Conservation (phyloP, 1,140 invertebrate species). For the Bombus soroeensis region DNA sequence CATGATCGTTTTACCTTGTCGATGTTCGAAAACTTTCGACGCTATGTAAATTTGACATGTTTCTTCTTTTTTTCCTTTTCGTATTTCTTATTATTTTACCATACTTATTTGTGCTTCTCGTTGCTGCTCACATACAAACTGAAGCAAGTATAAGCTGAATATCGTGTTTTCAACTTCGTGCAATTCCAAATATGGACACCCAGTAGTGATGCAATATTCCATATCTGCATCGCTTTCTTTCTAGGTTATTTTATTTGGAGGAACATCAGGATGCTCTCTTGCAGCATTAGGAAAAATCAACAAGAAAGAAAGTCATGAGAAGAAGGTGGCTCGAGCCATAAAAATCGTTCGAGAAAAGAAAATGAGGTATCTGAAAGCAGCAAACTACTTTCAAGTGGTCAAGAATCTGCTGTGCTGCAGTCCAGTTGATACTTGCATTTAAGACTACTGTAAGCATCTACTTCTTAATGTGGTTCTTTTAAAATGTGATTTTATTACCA, state of each 20-base stretch:
- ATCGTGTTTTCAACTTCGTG: neutral
- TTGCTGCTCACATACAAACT: neutral
- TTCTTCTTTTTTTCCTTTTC: neutral
- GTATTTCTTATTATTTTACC: neutral
- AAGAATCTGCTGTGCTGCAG: neutral
- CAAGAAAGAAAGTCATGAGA: neutral
- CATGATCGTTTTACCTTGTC: neutral
- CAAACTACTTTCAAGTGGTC: neutral
- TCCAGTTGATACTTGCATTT: neutral
- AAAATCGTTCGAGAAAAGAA: neutral
- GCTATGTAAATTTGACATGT: neutral
- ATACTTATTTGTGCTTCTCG: neutral
- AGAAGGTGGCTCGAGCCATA: too few relatives aligned
- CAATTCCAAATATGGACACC: neutral
- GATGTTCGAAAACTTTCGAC: neutral
- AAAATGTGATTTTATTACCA: too few relatives aligned
- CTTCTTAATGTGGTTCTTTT: neutral
- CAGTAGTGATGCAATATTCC: neutral
- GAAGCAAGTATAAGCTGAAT: neutral
- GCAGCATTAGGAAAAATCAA: neutral
- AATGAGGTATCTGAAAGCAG: neutral
- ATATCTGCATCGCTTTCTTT: neutral
- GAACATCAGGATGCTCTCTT: too few relatives aligned
- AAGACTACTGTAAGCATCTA: neutral
- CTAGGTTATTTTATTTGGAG: neutral